phyloP scores from a whole-genome alignment of 1,140 invertebrate species.

The Drosophila ficusphila region DNA sequence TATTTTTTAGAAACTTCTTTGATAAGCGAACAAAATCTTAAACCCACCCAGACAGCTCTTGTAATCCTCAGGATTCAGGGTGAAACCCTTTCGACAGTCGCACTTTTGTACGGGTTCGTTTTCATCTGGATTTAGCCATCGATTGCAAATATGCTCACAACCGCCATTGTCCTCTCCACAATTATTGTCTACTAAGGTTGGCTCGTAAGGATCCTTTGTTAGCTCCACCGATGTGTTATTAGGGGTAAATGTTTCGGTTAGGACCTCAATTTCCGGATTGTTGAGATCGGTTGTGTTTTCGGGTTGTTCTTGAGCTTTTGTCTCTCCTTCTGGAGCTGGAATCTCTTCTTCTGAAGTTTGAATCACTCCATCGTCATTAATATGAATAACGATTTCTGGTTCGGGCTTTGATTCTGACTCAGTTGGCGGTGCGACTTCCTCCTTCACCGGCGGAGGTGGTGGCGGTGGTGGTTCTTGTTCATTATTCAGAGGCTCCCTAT shows the following conservation, averaged over 20 bases:
- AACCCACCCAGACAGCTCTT: conserved; percentile 66
- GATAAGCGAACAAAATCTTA: rapidly evolving
- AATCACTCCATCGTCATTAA: conserved; percentile 4
- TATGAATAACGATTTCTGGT: conserved; percentile 17
- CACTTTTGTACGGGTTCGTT: conserved; percentile 71
- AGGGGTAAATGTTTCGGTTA: conserved; percentile 1
- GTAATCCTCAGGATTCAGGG: conserved; percentile 69
- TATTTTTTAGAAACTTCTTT: background rate
- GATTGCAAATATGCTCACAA: conserved; percentile 80
- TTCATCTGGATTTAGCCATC: conserved; percentile 71
- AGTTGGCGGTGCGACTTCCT: background rate
- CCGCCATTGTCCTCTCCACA: conserved; percentile 73
- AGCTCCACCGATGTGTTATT: conserved; percentile 38
- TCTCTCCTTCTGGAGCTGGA: too few species aligned
- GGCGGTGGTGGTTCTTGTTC: conserved; percentile 8
- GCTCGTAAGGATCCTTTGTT: conserved; percentile 66
- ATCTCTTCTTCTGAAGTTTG: background rate
- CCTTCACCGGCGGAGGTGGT: conserved; percentile 17
- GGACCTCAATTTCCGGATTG: too few species aligned
- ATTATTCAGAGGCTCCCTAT: background rate
- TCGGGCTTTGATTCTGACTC: background rate
- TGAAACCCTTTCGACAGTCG: conserved; percentile 72
- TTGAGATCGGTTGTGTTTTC: too few species aligned
- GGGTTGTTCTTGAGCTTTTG: too few species aligned
- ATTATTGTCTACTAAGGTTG: conserved; percentile 58